A percentile compares a stretch with the other conserved stretches of the same genome.
Conservation (phyloP, 2,888 invertebrate genomes). For the Fabriciana adippe region DNA sequence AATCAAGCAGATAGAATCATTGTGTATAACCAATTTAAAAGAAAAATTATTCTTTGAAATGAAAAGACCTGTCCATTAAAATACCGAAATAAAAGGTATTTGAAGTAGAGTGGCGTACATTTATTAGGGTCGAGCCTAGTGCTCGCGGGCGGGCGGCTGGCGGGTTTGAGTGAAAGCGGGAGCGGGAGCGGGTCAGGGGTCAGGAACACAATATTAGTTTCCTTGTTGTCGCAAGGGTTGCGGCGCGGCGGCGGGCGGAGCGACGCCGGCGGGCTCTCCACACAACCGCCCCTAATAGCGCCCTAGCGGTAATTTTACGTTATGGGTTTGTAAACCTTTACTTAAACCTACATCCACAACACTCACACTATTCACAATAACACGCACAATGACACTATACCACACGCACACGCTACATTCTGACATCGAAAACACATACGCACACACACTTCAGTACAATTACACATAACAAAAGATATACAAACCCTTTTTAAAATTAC, state of each 20-base stretch:
- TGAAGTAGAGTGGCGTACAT: conserved; percentile 31
- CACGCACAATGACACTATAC: conserved; percentile 45
- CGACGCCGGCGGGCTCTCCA: conserved; percentile 72
- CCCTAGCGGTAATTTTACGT: conserved; percentile 82
- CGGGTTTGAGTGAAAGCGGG: conserved; percentile 68
- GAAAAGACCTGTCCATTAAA: neutral
- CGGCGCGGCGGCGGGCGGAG: conserved; percentile 79
- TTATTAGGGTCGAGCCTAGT: conserved; percentile 38
- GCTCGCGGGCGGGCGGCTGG: conserved; percentile 51
- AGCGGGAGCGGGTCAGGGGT: conserved; percentile 64
- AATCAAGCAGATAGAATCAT: no score
- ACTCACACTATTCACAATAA: conserved; percentile 37
- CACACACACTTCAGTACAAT: conserved; percentile 40
- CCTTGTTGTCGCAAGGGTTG: conserved; percentile 83
- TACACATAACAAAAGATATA: conserved; percentile 68
- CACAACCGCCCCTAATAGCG: conserved; percentile 79
- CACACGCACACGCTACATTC: conserved; percentile 40
- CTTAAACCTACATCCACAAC: conserved; percentile 62
- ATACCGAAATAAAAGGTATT: conserved; percentile 13
- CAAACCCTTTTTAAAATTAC: conserved; percentile 74
- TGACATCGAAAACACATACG: conserved; percentile 34
- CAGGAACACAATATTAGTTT: conserved; percentile 83
- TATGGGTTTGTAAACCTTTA: conserved; percentile 83
- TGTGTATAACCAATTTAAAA: no score
- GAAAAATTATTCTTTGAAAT: neutral